Conservation (phyloP, 1,140 invertebrate species). For the Drosophila sucinea region DNA sequence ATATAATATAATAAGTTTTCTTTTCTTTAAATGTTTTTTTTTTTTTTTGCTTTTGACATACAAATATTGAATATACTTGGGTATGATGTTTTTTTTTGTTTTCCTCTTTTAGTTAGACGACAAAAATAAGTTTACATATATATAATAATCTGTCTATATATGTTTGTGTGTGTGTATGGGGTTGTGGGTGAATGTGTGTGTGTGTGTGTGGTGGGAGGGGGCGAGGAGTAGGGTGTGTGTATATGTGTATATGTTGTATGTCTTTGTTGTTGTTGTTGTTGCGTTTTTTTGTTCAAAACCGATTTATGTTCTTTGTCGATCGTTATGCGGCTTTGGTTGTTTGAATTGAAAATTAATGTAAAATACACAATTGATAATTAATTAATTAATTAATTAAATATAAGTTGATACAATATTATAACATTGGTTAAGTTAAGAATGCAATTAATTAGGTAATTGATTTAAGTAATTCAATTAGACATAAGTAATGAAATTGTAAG, state of each 20-base stretch:
- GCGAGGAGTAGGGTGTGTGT: slow-evolving; percentile 12
- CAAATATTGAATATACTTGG: slow-evolving; percentile 70
- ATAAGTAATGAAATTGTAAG: slow-evolving; percentile 31
- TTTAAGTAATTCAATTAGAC: slow-evolving; percentile 47
- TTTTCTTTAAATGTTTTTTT: slow-evolving; percentile 15
- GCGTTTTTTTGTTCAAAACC: slow-evolving; percentile 29
- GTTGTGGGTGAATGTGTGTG: slow-evolving; percentile 21
- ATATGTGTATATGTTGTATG: slow-evolving; percentile 28
- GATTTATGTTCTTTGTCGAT: slow-evolving; percentile 28
- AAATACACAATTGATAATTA: slow-evolving; percentile 36
- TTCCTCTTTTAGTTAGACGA: slow-evolving; percentile 51
- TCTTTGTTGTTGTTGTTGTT: slow-evolving; percentile 40
- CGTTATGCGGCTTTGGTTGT: slow-evolving; percentile 44
- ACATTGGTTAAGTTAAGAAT: slow-evolving; percentile 44
- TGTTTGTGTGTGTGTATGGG: slow-evolving; percentile 41
- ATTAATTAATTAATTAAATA: slow-evolving; percentile 35
- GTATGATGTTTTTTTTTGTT: slow-evolving; percentile 39
- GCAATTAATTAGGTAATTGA: slow-evolving; percentile 40
- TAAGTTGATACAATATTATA: slow-evolving; percentile 28
- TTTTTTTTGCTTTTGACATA: slow-evolving; percentile 62
- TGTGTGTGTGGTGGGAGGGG: slow-evolving; percentile 21
- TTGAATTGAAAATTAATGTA: slow-evolving; percentile 54
- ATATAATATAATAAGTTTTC: slow-evolving; percentile 76
- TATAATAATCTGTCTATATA: slow-evolving; percentile 59
- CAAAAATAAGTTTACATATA: slow-evolving; percentile 65